Evolutionary conservation across 2,888 invertebrate genomes (phyloP), one percentile per base, ranked within the genome.

Genomic region (Orthonychiurus folsomi): DNA sequence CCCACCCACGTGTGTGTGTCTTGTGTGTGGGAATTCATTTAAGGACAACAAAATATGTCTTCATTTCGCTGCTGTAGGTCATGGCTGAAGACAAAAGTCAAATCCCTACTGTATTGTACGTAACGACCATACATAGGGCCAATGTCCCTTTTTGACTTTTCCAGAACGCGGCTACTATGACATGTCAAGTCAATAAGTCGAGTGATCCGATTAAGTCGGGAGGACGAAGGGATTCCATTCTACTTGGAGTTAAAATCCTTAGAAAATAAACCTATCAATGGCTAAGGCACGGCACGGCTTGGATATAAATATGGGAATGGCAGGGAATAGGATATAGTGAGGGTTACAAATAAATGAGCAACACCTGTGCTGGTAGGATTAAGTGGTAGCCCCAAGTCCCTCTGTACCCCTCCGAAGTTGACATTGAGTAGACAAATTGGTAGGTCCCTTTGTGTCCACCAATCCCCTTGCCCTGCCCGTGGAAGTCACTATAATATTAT

Each of bases 381-480:
- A 66, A 53, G 37, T 37, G n/a, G n/a, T n/a, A 37, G 37, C 15
- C 15, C 15, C 5, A 9, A 37, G 37, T 37, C 37, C 5, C 37
- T 15, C 37, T 37, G 5, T 37, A 37, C 37, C 37, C 37, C 15
- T 56, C 60, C 48, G 25, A 26, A 47, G 55, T 54, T 66, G 65
- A 68, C 68, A 66, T 61, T 62, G 65, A 67, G 67, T 62, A 62
- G 68, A 68, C 66, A 68, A 68, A 68, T 68, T 68, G 66, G 66
- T 58, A 54, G 50, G 37, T 15, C 15, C 9, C 56, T 50, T 53
- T 50, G 48, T 27, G 52, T 50, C 50, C 50, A 24, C 37, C 52
- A 23, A 48, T 62, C 23, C 25, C 21, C 18, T 24, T 50, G 25
- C 48, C 58, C 58, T 59, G 58, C 21, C 52, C 25, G 52, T 57